These are phyloP conservation scores for Saimiri boliviensis DNA, from an alignment of 2,113 vertebrate species.

Conservation along the genomic window DNA sequence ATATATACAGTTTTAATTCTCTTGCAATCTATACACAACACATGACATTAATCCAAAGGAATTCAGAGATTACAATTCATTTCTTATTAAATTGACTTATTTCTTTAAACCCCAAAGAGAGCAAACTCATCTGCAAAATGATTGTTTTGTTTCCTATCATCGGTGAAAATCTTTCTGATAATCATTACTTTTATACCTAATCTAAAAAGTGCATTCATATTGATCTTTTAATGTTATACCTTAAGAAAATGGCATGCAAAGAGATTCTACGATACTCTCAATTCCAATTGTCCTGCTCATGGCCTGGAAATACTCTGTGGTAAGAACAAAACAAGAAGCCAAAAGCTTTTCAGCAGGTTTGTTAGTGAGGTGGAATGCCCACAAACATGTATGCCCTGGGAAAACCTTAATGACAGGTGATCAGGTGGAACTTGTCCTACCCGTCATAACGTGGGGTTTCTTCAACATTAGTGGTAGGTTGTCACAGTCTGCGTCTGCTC, in stretches of 20 bases:
- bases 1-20: neutral
- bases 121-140: neutral
- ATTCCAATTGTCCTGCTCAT: neutral
- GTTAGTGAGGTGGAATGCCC: neutral
- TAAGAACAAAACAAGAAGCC: neutral
- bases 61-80: neutral
- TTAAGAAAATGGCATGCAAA: neutral
- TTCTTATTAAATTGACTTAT: neutral
- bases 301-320: neutral
- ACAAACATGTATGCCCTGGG: neutral
- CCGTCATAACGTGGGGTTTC: neutral
- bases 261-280: neutral
- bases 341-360: neutral
- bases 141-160: neutral
- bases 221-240: neutral
- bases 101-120: neutral
- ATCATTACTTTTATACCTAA: neutral
- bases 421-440: neutral
- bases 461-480: neutral
- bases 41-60: neutral
- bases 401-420: neutral
- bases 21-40: neutral
- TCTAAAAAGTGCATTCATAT: neutral
- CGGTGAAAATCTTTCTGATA: neutral
- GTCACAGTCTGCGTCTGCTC: neutral